These are phyloP conservation scores for Tetrax tetrax DNA, from an alignment of 2,113 vertebrate genomes.

Conservation along the genomic window DNA sequence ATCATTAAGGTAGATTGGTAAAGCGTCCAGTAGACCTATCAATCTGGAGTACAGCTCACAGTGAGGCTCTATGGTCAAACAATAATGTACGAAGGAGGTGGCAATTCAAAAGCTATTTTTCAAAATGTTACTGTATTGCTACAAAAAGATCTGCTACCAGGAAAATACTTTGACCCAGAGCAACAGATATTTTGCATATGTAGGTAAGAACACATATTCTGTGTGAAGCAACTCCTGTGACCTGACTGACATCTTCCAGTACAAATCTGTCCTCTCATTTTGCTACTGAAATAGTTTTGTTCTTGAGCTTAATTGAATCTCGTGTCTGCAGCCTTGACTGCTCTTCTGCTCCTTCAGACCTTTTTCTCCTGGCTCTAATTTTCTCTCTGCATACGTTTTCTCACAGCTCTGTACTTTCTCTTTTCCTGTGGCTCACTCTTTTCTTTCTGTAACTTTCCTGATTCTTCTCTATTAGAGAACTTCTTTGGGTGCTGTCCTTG, in stretches of 20 bases:
- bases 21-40: background rate
- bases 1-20: background rate
- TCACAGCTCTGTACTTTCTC: background rate
- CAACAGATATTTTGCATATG: background rate
- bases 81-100: background rate
- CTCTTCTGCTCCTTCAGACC: background rate
- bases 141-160: background rate
- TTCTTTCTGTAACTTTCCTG: background rate
- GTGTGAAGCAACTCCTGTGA: background rate
- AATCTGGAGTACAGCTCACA: background rate
- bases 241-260: background rate
- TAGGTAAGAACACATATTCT: background rate
- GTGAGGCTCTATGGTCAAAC: background rate
- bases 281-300: background rate
- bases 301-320: slow-evolving; percentile 14
- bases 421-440: background rate
- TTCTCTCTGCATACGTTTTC: background rate
- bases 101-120: background rate
- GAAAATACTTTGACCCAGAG: background rate
- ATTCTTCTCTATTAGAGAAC: background rate
- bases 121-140: background rate
- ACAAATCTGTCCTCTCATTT: background rate
- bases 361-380: background rate
- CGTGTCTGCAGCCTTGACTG: background rate
- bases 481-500: background rate